Base-by-base conservation (phyloP, 2,113 vertebrate genomes). In the Ancistrus triradiatus region DNA sequence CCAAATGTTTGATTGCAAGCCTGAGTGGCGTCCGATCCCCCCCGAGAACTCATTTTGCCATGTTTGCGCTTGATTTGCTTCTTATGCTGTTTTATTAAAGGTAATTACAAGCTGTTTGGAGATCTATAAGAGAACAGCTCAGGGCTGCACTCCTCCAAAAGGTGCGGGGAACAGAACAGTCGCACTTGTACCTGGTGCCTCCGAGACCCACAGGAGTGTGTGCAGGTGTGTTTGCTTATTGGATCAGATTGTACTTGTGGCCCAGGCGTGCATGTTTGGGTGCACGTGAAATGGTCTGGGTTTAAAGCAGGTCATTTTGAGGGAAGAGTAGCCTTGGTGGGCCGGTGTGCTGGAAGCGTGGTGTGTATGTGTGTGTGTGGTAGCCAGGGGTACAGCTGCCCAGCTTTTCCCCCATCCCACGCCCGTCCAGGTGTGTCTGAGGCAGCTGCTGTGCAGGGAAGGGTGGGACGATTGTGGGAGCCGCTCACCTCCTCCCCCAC, bases 61-160 rank as follows among this genome's bases (percentile, higher is more conserved):
- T 81, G 80, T 88, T 77, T 85, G 84, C 85, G 88, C 88, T 89
- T 89, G 85, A 88, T 87, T 89, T 90, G 83, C 78, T 83, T 89
- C 85, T 84, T 86, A 83, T 84, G 84, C 88, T 87, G 88, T 90
- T 86, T n/a, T 88, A 89, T 90, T 85, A 89, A 81, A 83, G 85
- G 87, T 90, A 86, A 88, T 90, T 90, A 90, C 86, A 88, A 89
- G 88, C 87, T 88, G 88, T 89, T 89, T 89, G 83, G 85, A 85
- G 85, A 85, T 81, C 84, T 88, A 90, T 86, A 77, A 71, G 74
- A 70, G 74, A 73, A 55, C 66, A 53, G 47, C 72, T 74, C 70
- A 51, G 70, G 64, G 73, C 69, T 68, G 65, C 53, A 48, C 52
- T 59, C 18, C 70, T 70, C 72, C 60, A 57, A 75, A 81, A 78